Conservation (phyloP, 2,888 invertebrate genomes). For the Diarsia mendica region DNA sequence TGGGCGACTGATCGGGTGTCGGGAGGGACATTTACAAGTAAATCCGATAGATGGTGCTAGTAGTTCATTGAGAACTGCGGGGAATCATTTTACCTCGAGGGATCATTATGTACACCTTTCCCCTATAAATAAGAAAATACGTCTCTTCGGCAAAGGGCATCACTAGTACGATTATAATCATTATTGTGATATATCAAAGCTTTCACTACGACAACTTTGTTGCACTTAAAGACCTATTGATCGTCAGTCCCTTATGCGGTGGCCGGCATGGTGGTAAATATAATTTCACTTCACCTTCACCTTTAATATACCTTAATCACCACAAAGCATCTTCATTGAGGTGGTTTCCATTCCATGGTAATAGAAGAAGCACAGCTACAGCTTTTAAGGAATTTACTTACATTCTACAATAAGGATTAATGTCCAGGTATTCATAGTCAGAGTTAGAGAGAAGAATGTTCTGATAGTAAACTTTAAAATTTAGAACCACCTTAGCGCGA, state of each 20-base stretch:
- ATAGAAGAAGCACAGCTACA: neutral
- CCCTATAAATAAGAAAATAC: neutral
- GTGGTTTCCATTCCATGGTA: neutral
- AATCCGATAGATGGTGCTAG: no score
- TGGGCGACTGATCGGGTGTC: no score
- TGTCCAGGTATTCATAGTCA: neutral
- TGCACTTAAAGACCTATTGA: constrained; percentile 38
- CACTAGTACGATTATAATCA: constrained; percentile 23
- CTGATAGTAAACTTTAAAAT: constrained; percentile 18
- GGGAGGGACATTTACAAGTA: no score
- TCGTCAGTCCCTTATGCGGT: constrained; percentile 10
- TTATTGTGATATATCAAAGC: constrained; percentile 32
- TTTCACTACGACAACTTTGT: constrained; percentile 41
- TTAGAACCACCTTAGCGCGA: constrained; percentile 37
- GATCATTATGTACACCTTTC: no score
- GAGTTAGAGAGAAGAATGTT: neutral
- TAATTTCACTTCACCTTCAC: constrained; percentile 31
- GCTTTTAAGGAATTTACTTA: neutral
- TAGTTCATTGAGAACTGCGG: no score
- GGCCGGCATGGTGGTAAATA: constrained; percentile 4
- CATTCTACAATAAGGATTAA: neutral
- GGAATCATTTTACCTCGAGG: no score
- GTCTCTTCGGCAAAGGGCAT: neutral
- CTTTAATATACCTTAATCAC: constrained; percentile 10
- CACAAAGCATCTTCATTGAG: constrained; percentile 2